Evolutionary conservation across 1,140 invertebrate species (phyloP).

Genomic region (Drosophila truncata): DNA sequence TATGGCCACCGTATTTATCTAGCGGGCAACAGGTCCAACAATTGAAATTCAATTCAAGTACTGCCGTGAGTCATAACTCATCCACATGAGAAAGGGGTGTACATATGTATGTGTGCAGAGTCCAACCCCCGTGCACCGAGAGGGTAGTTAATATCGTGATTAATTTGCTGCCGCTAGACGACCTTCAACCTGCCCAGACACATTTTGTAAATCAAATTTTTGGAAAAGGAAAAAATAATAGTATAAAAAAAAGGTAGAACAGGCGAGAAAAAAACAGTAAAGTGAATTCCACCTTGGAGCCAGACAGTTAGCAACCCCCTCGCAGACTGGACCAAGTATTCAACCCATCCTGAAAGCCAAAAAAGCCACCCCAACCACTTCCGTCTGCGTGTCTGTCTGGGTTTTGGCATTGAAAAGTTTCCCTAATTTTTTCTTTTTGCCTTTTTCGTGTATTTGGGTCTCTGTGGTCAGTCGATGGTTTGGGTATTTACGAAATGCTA

Average conservation of each 20-base stretch:
- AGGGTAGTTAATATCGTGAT: conserved; percentile 80
- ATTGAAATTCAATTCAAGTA: conserved; percentile 71
- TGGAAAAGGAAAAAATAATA: conserved; percentile 48
- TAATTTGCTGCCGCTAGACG: conserved; percentile 61
- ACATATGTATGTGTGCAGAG: background rate
- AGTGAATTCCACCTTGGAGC: conserved; percentile 41
- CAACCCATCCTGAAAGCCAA: conserved; percentile 49
- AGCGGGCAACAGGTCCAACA: conserved; percentile 57
- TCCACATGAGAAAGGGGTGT: conserved; percentile 17
- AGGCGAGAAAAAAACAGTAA: conserved; percentile 37
- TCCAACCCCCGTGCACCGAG: conserved; percentile 28
- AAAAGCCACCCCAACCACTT: conserved; percentile 19
- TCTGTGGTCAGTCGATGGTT: conserved; percentile 16
- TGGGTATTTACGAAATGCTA: conserved; percentile 33
- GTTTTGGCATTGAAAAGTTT: conserved; percentile 53
- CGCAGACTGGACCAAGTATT: conserved; percentile 51
- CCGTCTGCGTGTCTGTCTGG: conserved; percentile 46
- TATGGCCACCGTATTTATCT: conserved; percentile 38
- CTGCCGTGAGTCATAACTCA: conserved; percentile 74
- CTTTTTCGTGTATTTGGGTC: conserved; percentile 11
- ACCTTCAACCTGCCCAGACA: conserved; percentile 64
- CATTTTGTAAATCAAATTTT: conserved; percentile 80
- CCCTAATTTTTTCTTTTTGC: conserved; percentile 8
- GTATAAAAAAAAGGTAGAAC: conserved; percentile 10
- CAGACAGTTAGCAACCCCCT: conserved; percentile 45